These are phyloP conservation scores for Tipula lateralis DNA, from an alignment of 2,888 invertebrate species.

Conservation along the genomic window DNA sequence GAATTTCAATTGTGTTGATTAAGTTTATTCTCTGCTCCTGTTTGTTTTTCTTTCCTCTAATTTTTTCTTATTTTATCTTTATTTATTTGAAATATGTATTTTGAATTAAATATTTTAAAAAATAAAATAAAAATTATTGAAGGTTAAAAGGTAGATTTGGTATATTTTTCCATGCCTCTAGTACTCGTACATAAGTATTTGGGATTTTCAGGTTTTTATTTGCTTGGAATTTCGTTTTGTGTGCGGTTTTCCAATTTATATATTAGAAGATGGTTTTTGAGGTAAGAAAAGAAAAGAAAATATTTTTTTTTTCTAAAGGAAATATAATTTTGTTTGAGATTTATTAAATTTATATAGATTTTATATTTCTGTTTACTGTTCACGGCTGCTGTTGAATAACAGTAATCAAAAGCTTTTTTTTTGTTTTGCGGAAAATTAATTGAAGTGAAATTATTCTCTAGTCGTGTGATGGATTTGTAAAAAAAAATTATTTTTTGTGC, in stretches of 20 bases:
- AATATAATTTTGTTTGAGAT: not conserved
- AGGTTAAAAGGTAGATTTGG: not conserved
- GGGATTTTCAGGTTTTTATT: not conserved
- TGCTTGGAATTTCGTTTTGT: not conserved
- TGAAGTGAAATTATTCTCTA: slow-evolving; percentile 8
- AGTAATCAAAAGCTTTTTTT: not conserved
- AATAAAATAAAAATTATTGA: not conserved
- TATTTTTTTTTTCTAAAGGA: not conserved
- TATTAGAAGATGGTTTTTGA: not conserved
- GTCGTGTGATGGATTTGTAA: not conserved
- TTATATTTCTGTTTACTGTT: not conserved
- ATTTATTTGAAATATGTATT: slow-evolving; percentile 12
- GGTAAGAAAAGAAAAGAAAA: not conserved
- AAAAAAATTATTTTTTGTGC: not conserved
- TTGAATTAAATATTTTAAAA: slow-evolving; percentile 1
- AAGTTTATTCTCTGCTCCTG: not conserved
- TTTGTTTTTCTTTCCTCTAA: not conserved
- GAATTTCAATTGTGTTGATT: slow-evolving; percentile 19
- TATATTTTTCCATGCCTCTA: not conserved
- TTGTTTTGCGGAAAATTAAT: not conserved
- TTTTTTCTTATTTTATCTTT: not conserved
- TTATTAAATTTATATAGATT: slow-evolving; percentile 11
- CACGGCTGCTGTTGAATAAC: not conserved
- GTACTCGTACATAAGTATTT: no score
- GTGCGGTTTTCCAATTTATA: not conserved